Evolutionary conservation across 2,888 invertebrate species (phyloP).

Genomic region (Apamea anceps): DNA sequence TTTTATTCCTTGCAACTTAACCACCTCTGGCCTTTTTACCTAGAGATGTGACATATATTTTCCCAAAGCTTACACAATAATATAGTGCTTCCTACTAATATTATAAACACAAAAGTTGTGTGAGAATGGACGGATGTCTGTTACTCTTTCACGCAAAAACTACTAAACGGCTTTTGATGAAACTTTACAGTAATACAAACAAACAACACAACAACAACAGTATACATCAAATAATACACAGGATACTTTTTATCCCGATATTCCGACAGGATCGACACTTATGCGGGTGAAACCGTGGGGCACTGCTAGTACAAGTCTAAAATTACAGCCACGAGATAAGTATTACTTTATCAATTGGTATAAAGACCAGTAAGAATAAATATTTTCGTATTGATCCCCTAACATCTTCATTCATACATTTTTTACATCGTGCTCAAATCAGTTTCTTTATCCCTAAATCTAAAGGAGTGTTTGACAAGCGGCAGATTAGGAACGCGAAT

Average conservation of each 20-base stretch:
- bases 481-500: conserved; percentile 26
- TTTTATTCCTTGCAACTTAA: not conserved
- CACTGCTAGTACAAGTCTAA: not conserved
- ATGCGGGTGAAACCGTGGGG: too few relatives aligned
- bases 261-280: too few relatives aligned
- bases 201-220: too few relatives aligned
- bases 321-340: not conserved
- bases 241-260: too few relatives aligned
- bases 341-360: not conserved
- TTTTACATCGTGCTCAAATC: conserved; percentile 21
- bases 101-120: too few relatives aligned
- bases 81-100: too few relatives aligned
- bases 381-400: not conserved
- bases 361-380: not conserved
- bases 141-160: too few relatives aligned
- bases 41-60: not conserved
- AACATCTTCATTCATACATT: not conserved
- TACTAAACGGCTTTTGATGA: too few relatives aligned
- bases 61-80: not conserved
- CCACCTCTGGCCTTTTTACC: not conserved
- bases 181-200: too few relatives aligned
- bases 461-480: conserved; percentile 24
- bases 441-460: conserved; percentile 17
- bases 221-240: too few relatives aligned
- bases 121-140: too few relatives aligned